Conservation (phyloP, 2,113 vertebrate species). For the Petroica traversi region DNA sequence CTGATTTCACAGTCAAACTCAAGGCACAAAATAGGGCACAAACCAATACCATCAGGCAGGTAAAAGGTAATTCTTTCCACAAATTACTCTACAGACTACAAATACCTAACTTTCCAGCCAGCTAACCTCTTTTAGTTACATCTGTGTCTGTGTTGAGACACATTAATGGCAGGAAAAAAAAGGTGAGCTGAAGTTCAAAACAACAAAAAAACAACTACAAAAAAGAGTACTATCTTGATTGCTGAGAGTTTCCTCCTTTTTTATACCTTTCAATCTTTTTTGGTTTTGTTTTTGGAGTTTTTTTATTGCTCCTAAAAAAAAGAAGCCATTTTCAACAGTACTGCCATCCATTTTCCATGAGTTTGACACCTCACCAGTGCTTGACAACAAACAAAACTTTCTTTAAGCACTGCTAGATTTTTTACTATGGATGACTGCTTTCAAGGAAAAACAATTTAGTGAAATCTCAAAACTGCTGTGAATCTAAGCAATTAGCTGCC, state of each 20-base stretch:
- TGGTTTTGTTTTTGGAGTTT: background rate
- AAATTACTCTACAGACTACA: background rate
- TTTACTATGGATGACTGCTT: background rate
- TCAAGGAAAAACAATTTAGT: background rate
- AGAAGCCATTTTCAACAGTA: background rate
- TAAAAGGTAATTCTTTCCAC: background rate
- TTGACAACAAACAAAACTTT: background rate
- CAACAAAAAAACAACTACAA: background rate
- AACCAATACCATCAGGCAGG: background rate
- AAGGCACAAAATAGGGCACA: background rate
- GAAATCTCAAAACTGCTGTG: background rate
- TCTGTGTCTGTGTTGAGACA: background rate
- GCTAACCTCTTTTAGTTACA: background rate
- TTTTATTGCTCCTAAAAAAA: background rate
- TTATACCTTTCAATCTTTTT: background rate
- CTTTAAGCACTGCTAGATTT: background rate
- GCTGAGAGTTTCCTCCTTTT: accelerated
- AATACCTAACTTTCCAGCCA: background rate
- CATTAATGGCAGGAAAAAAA: background rate
- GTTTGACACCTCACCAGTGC: background rate
- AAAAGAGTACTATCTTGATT: background rate
- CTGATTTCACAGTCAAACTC: background rate
- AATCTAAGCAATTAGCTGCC: background rate
- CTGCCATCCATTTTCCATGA: background rate
- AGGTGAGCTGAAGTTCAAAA: background rate